Evolutionary conservation across 2,888 invertebrate genomes (phyloP), one percentile per base, ranked within the genome.

Genomic region (Acrobasis suavella): DNA sequence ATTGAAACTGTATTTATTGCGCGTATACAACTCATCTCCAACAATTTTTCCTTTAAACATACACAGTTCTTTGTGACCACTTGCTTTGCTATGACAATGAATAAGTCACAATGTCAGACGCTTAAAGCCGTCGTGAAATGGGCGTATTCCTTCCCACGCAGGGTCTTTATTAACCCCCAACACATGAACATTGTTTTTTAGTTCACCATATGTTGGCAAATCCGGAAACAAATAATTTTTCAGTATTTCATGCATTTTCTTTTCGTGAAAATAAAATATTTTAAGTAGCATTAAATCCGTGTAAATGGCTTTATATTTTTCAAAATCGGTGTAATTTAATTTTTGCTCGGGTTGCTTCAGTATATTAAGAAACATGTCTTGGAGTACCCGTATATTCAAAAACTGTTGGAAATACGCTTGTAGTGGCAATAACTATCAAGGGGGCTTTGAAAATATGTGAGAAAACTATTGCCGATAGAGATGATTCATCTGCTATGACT

Each of bases 181-280:
- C 73, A 81, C 70, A 38, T 80, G 69, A 3, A 82, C 72, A 65
- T 79, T 81, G 10, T 76, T 68, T 1, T 15, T 46, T 3, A 82
- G 62, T 7, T 77, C 70, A 0, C 38, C 14, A 6, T 76, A 15
- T 0, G 70, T 3, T 2, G 81, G 81, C 0, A 69, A 55, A 5
- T 72, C 56, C 1, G 66, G 37, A 6, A 77, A 77, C 60, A 81
- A 72, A 12, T 69, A 16, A 38, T 64, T 67, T 60, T 58, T 63
- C 0, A 78, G n/a, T 15, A 70, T 39, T 37, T 65, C 22, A 49
- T 77, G 61, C 0, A 69, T 69, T 7, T 62, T 12, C 8, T 56
- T 8, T n/a, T 55, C 62, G 14, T 49, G 55, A 2, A n/a, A 50
- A 0, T 64, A 39, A 58, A 52, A 67, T 1, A 61, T 5, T 38